Conservation (phyloP, 2,888 invertebrate genomes). For the Erebia palarica region DNA sequence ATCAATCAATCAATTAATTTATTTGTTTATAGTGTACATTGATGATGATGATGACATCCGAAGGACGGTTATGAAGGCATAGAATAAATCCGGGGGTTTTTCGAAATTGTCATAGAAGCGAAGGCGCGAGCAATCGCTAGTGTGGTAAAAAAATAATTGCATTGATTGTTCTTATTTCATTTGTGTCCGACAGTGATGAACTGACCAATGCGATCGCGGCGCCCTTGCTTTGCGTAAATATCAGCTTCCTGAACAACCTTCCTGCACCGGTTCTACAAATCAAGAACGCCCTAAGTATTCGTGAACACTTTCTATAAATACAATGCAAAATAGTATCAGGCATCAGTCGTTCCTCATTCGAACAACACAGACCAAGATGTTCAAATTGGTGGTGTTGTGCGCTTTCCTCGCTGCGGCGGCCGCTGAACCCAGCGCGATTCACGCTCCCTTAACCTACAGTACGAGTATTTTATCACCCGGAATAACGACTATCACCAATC, state of each 20-base stretch:
- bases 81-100: neutral
- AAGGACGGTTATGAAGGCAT: no score
- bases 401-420: slow-evolving; percentile 81
- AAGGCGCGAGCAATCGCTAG: no score
- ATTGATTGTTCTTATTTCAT: slow-evolving; percentile 31
- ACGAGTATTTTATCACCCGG: slow-evolving; percentile 56
- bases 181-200: slow-evolving; percentile 53
- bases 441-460: slow-evolving; percentile 53
- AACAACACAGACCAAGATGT: slow-evolving; percentile 77
- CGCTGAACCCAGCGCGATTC: slow-evolving; percentile 61
- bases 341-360: slow-evolving; percentile 66
- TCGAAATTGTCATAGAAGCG: neutral
- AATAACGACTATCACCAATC: slow-evolving; percentile 61
- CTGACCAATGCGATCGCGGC: slow-evolving; percentile 53
- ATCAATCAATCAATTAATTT: no score
- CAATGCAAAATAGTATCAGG: slow-evolving; percentile 47
- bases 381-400: slow-evolving; percentile 82
- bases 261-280: slow-evolving; percentile 70
- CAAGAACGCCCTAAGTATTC: slow-evolving; percentile 67
- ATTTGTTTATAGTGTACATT: no score
- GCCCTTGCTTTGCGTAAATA: slow-evolving; percentile 69
- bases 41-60: no score
- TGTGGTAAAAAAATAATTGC: neutral
- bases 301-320: slow-evolving; percentile 69
- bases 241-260: slow-evolving; percentile 67